phyloP scores from a whole-genome alignment of 2,888 invertebrate genomes.

The Griposia aprilina region DNA sequence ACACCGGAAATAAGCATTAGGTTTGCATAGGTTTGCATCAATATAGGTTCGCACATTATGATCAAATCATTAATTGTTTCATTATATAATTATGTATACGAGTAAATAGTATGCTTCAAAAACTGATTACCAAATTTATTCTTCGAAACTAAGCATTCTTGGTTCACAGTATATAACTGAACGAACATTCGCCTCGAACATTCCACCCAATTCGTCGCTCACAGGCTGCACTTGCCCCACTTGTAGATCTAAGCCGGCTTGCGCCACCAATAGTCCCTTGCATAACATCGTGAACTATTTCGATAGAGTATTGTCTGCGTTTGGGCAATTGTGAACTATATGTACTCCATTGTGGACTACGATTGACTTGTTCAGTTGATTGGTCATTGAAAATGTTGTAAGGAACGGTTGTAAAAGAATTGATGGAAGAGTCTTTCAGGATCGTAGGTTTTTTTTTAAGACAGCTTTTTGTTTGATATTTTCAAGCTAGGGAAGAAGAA shows the following conservation, averaged over 20 bases:
- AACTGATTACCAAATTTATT: not conserved
- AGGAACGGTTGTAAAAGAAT: not conserved
- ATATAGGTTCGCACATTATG: not conserved
- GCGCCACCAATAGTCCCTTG: conserved; percentile 83
- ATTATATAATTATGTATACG: not conserved
- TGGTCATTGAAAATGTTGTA: not conserved
- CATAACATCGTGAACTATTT: conserved; percentile 87
- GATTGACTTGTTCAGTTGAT: conserved; percentile 28
- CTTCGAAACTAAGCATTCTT: not conserved
- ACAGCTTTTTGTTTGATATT: not conserved
- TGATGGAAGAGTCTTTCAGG: not conserved
- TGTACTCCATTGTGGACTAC: conserved; percentile 55
- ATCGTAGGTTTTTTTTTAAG: not conserved
- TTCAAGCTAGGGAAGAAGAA: no score
- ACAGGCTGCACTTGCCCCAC: conserved; percentile 81
- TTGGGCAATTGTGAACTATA: conserved; percentile 72
- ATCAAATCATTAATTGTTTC: no score
- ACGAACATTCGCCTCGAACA: conserved; percentile 37
- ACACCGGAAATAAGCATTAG: no score
- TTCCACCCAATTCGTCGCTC: conserved; percentile 71
- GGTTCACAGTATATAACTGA: not conserved
- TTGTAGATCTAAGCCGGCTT: conserved; percentile 83
- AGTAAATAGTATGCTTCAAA: not conserved
- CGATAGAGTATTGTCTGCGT: conserved; percentile 79
- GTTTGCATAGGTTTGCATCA: not conserved